phyloP scores from a whole-genome alignment of 2,797 vertebrate species.

The Pseudomugil tenellus region DNA sequence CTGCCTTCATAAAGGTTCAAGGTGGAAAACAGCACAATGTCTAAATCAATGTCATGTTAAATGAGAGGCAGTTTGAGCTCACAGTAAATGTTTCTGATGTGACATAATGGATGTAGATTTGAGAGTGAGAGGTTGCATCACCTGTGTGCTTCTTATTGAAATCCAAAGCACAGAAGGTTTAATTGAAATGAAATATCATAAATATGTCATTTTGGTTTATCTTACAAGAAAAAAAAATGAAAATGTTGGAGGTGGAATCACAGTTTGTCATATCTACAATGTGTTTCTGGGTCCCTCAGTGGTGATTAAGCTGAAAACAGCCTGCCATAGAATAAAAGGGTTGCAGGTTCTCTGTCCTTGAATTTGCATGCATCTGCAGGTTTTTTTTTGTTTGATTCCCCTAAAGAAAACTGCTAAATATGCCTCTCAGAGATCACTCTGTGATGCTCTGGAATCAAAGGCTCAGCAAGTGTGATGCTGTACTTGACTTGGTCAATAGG shows the following conservation, averaged over 20 bases:
- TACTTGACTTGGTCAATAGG: constrained; percentile 42
- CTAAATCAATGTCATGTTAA: constrained; percentile 61
- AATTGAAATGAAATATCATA: constrained; percentile 22
- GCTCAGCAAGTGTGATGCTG: neutral
- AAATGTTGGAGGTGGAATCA: neutral
- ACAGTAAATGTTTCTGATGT: constrained; percentile 52
- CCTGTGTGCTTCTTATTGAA: constrained; percentile 26
- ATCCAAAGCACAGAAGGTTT: constrained; percentile 23
- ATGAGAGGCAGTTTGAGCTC: constrained; percentile 54
- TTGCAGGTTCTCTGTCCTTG: constrained; percentile 10
- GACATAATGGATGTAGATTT: constrained; percentile 43
- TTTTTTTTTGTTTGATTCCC: neutral
- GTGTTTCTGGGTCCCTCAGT: neutral
- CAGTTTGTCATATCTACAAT: neutral
- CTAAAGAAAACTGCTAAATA: constrained; percentile 3
- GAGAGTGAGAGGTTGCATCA: constrained; percentile 41
- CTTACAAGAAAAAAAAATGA: neutral
- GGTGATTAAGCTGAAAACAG: neutral
- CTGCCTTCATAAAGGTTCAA: constrained; percentile 39
- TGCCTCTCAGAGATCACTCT: neutral
- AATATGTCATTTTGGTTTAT: constrained; percentile 12
- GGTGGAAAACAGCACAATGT: constrained; percentile 46
- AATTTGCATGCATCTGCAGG: constrained; percentile 7
- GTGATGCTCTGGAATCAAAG: neutral
- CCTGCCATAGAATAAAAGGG: too few species aligned